phyloP scores from a whole-genome alignment of 2,113 vertebrate species.

The Tauraco erythrolophus region DNA sequence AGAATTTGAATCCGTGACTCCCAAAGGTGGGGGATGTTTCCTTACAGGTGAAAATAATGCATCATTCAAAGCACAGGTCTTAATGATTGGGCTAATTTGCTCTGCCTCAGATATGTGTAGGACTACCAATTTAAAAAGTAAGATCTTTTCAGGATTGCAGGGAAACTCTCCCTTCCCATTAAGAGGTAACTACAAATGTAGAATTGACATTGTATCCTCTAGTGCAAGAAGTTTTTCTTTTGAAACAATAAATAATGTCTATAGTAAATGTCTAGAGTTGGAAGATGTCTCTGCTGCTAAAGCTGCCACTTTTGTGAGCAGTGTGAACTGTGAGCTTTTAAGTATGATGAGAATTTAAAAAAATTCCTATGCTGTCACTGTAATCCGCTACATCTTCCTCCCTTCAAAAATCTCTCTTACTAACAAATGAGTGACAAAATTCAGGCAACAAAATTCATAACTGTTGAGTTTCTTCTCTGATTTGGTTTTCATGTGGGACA shows the following conservation, averaged over 20 bases:
- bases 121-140: neutral
- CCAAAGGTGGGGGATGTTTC: neutral
- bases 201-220: neutral
- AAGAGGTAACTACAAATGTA: neutral
- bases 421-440: neutral
- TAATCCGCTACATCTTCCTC: neutral
- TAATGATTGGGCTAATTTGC: neutral
- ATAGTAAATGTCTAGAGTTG: neutral
- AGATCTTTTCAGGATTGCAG: neutral
- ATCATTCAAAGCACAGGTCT: neutral
- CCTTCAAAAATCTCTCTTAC: neutral
- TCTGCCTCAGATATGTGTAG: neutral
- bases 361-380: neutral
- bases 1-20: neutral
- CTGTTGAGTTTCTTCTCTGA: neutral
- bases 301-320: neutral
- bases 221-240: neutral
- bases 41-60: neutral
- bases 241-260: neutral
- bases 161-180: neutral
- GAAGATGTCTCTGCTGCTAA: neutral
- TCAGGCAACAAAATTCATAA: neutral
- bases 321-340: neutral
- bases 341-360: neutral
- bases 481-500: neutral